Evolutionary conservation across 2,888 invertebrate species (phyloP), one percentile per base, ranked within the genome.

Genomic region (Brachyptera putata): DNA sequence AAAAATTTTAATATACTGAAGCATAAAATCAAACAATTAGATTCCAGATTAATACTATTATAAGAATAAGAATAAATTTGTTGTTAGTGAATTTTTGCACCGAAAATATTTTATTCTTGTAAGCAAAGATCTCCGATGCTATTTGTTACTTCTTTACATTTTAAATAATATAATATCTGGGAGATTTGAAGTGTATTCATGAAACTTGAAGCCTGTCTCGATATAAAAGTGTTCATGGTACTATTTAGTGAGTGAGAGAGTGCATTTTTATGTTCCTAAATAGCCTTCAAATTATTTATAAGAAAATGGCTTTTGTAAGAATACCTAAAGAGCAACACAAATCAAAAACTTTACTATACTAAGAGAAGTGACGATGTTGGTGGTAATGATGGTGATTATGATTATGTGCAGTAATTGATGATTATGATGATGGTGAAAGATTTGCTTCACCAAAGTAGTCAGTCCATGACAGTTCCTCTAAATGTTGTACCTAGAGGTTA

Each of bases 101-200:
- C 53, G 13, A 21, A 53, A 53, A 53, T n/a, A n/a, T 53, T 53
- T 53, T 53, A 53, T 53, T 53, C 53, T 53, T 53, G 53, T 53
- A 53, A 22, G 34, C 53, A 36, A 46, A n/a, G 46, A 24, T 24
- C 22, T 24, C 46, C 46, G 18, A 46, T 46, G 46, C 46, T 46
- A 46, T 46, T 46, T 46, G 46, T 46, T 46, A 46, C 24, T 22
- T 46, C 24, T 46, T 46, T 22, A 46, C 24, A 24, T 24, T 13
- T 21, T 46, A 22, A 46, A 5, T 30, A 11, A 30, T 5, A 30
- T 11, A 11, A 5, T 30, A 30, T 30, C 11, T 30, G 5, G 30
- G 30, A 30, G 11, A 30, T 30, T 30, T 30, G 30, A 30, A 30
- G 30, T 30, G 30, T 30, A 30, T 30, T 30, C 7, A n/a, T n/a